Conservation (phyloP, 2,888 invertebrate species). For the Thera obeliscata region DNA sequence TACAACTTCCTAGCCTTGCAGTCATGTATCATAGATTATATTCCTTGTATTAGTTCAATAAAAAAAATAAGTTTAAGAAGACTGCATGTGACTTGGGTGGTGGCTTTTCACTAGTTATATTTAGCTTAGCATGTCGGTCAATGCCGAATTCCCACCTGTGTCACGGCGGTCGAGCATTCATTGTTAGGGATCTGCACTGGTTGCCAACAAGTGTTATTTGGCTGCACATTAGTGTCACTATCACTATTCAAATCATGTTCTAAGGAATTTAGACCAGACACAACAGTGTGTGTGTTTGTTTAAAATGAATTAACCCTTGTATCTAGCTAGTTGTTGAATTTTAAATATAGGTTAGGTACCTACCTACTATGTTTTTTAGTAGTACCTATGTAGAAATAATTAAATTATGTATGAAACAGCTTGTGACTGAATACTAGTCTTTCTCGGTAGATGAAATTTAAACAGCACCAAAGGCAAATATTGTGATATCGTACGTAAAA, state of each 20-base stretch:
- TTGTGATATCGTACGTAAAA: slow-evolving; percentile 68
- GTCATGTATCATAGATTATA: slow-evolving; percentile 49
- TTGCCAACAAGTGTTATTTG: slow-evolving; percentile 70
- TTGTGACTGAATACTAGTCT: slow-evolving; percentile 55
- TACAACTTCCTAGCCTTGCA: slow-evolving; percentile 77
- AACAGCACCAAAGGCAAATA: slow-evolving; percentile 66
- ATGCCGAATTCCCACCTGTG: slow-evolving; percentile 55
- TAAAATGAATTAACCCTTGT: background rate
- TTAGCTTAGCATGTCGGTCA: slow-evolving; percentile 63
- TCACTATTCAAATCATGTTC: slow-evolving; percentile 54
- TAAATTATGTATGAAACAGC: slow-evolving; percentile 34
- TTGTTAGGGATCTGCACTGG: slow-evolving; percentile 60
- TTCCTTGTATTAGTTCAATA: slow-evolving; percentile 43
- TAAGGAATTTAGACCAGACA: slow-evolving; percentile 37
- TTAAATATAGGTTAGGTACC: background rate
- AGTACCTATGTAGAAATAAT: background rate
- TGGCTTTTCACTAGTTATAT: slow-evolving; percentile 52
- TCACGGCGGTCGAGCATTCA: slow-evolving; percentile 61
- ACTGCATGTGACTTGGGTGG: slow-evolving; percentile 58
- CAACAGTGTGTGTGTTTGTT: slow-evolving; percentile 7
- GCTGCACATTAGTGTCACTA: slow-evolving; percentile 69
- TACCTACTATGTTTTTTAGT: background rate
- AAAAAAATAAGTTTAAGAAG: slow-evolving; percentile 60
- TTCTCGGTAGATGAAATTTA: slow-evolving; percentile 55
- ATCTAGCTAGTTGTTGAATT: background rate